Evolutionary conservation across 2,888 invertebrate species (phyloP).

Genomic region (Ormyrus rosae): DNA sequence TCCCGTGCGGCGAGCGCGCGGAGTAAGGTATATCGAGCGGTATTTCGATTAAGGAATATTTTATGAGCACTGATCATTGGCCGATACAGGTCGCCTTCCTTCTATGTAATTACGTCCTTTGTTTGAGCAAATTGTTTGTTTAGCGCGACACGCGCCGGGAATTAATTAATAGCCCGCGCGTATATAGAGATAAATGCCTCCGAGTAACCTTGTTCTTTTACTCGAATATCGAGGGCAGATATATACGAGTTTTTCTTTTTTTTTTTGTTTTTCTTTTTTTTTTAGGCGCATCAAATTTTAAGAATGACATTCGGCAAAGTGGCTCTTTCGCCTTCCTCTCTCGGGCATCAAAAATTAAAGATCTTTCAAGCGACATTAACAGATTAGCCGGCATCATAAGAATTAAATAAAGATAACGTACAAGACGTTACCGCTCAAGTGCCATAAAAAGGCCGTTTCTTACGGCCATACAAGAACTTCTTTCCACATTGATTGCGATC

Average conservation of each 20-base stretch:
- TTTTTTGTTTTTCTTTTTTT: no score
- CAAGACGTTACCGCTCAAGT: constrained; percentile 15
- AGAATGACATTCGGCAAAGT: no score
- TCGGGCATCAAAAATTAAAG: no score
- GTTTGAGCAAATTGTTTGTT: constrained; percentile 36
- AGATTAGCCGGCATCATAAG: constrained; percentile 39
- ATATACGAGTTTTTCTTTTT: background rate
- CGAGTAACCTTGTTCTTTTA: no score
- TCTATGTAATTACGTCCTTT: constrained; percentile 36
- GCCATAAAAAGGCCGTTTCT: constrained; percentile 48
- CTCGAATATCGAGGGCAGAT: background rate
- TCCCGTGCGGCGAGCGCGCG: background rate
- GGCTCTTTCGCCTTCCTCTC: no score
- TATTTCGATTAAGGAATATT: constrained; percentile 40
- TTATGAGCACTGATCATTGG: constrained; percentile 21
- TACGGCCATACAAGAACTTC: constrained; percentile 15
- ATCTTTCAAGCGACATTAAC: constrained; percentile 15
- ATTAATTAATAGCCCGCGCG: constrained; percentile 4
- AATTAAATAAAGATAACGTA: constrained; percentile 42
- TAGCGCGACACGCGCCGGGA: constrained; percentile 29
- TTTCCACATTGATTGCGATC: constrained; percentile 50
- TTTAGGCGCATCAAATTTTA: no score
- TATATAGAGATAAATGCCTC: background rate
- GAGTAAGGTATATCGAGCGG: background rate
- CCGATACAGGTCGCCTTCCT: background rate